Conservation (phyloP, 2,113 vertebrate species). For the Tursiops truncatus region DNA sequence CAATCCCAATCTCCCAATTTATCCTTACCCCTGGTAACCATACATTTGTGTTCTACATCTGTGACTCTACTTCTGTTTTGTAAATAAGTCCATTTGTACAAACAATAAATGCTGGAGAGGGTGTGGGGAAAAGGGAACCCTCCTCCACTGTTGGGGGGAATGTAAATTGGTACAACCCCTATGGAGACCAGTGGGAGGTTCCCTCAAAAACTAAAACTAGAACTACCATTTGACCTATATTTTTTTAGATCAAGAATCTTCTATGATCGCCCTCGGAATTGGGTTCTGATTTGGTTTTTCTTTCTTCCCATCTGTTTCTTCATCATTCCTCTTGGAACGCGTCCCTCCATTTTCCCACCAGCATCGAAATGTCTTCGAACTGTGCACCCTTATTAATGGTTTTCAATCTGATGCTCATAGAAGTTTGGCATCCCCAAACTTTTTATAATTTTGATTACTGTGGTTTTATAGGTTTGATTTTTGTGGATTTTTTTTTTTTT, state of each 20-base stretch:
- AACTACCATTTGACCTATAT: neutral
- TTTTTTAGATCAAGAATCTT: neutral
- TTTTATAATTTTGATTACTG: neutral
- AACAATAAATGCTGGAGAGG: no score
- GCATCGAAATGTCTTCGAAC: neutral
- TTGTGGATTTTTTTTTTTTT: neutral
- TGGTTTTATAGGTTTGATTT: neutral
- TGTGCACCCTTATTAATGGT: neutral
- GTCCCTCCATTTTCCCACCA: neutral
- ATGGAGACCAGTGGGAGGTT: no score
- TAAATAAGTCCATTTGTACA: no score
- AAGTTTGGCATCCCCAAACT: neutral
- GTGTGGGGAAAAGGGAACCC: no score
- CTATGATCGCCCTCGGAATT: neutral
- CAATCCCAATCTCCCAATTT: no score
- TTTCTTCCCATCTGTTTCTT: neutral
- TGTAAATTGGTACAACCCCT: no score
- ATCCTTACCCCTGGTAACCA: no score
- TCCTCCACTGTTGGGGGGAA: no score
- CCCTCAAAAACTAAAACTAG: no score
- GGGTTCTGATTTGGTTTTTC: neutral
- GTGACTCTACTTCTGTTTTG: no score
- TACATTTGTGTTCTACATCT: no score
- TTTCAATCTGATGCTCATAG: neutral
- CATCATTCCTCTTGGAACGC: neutral